These are phyloP conservation scores for Turdus rufiventris DNA, from an alignment of 2,113 vertebrate genomes.

Conservation along the genomic window DNA sequence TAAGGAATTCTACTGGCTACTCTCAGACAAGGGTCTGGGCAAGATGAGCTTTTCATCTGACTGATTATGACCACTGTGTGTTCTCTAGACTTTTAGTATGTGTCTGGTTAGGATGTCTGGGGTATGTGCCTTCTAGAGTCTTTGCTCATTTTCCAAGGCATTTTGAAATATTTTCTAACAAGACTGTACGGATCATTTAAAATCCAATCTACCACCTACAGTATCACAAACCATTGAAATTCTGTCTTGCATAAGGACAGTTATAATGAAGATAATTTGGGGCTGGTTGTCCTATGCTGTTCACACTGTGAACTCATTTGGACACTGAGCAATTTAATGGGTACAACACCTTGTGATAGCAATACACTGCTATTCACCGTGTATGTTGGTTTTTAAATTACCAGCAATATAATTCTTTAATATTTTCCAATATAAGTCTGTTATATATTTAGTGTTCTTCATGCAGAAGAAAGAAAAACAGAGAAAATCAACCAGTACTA, in stretches of 20 bases:
- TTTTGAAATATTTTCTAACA: slow-evolving; percentile 1
- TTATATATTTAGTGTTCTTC: not conserved
- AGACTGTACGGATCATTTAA: not conserved
- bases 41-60: not conserved
- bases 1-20: not conserved
- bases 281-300: not conserved
- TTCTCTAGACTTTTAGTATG: not conserved
- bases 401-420: not conserved
- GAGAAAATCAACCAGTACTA: not conserved
- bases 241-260: not conserved
- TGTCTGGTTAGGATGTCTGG: not conserved
- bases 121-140: not conserved
- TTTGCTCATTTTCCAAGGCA: not conserved
- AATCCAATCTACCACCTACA: slow-evolving; percentile 46
- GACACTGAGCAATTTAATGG: not conserved
- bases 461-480: not conserved
- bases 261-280: slow-evolving; percentile 28
- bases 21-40: not conserved
- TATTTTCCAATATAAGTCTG: not conserved
- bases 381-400: not conserved
- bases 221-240: not conserved
- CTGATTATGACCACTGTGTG: not conserved
- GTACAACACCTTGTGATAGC: not conserved
- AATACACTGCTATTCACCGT: not conserved
- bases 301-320: slow-evolving; percentile 40